Base-by-base conservation (phyloP, 2,113 vertebrate species). In the Trematocara variabile region DNA sequence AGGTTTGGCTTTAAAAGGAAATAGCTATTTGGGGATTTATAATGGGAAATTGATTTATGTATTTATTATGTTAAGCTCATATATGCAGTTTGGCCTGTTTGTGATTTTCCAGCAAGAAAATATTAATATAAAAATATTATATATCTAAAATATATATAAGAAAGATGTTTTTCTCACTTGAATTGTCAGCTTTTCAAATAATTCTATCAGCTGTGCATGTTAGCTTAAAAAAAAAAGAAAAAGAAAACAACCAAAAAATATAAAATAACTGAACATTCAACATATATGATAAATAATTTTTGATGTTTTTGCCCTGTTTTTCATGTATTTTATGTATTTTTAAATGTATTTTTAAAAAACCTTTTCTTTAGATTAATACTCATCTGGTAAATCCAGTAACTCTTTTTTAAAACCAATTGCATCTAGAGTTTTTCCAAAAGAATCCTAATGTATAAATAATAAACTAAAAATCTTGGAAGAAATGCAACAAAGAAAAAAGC, bases 191-290 rank as follows among this genome's bases (percentile, higher is more conserved):
- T 73, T 28, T 46, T 73, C 8, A 25, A 70, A 70, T 2, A 41
- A 44, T 70, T 44, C 44, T 16, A 16, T 46, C 2, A 28, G 39
- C 5, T 4, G 39, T 70, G 20, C 13, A 16, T 70, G 13, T 25
- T 70, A 44, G 39, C 65, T 46, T 44, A 25, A 70, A 44, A 5
- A 14, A 5, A 16, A 4, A 28, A 48, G 2, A 75, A 48, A 48
- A 60, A 33, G 0, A 0, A 58, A 58, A 33, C 13, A 48, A 4
- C 7, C 8, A 73, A 1, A 73, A 28, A 48, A 28, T 48, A 48
- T 28, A 75, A 30, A 73, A 48, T 30, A 48, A 75, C 41, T 70
- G 20, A 41, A 70, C 37, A 68, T 44, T 48, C 25, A 30, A 75
- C 14, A 30, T 30, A 10, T 4, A 48, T 75, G 41, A 12, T 30